phyloP scores from a whole-genome alignment of 2,888 invertebrate genomes.

The Meteorus colon region DNA sequence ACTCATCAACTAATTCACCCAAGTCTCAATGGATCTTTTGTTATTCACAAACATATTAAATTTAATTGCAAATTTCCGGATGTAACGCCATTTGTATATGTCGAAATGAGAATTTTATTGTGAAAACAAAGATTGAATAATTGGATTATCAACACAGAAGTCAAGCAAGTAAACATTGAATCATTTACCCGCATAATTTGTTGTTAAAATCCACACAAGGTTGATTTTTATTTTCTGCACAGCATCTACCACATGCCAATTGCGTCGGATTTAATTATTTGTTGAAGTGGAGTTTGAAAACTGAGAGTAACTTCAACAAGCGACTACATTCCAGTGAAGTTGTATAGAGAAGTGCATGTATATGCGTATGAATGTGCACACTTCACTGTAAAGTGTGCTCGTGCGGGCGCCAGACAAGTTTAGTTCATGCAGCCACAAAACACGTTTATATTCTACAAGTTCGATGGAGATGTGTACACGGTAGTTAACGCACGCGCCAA shows the following conservation, averaged over 20 bases:
- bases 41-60: too few species aligned
- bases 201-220: too few species aligned
- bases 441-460: slow-evolving; percentile 18
- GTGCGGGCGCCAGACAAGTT: slow-evolving; percentile 7
- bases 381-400: slow-evolving; percentile 1
- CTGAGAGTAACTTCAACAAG: background rate
- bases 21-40: too few species aligned
- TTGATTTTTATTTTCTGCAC: too few species aligned
- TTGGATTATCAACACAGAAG: too few species aligned
- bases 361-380: background rate
- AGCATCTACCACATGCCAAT: background rate
- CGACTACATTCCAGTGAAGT: background rate
- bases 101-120: too few species aligned
- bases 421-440: background rate
- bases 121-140: too few species aligned
- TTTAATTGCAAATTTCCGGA: too few species aligned
- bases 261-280: background rate
- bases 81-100: too few species aligned
- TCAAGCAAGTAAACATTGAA: too few species aligned
- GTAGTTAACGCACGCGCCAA: slow-evolving; percentile 14
- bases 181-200: too few species aligned
- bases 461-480: slow-evolving; percentile 21
- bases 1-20: too few species aligned
- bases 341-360: background rate
- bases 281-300: slow-evolving; percentile 1